Conservation (phyloP, 2,113 vertebrate species). For the Cinclus cinclus region DNA sequence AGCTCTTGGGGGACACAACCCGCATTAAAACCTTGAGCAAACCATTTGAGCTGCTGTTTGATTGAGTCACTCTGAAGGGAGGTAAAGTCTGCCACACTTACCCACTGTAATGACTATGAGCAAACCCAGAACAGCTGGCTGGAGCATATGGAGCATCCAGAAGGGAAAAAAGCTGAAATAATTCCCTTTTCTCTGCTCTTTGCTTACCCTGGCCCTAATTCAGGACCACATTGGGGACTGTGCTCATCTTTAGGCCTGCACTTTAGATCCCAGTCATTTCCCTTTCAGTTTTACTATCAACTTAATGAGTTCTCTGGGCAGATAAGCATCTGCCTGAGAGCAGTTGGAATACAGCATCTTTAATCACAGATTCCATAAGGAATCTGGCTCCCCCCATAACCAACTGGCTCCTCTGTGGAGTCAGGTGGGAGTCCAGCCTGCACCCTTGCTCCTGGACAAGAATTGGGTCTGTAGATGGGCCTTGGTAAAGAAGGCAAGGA, state of each 20-base stretch:
- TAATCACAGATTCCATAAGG: not conserved
- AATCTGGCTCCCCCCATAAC: not conserved
- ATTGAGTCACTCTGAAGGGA: constrained; percentile 51
- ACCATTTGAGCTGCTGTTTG: not conserved
- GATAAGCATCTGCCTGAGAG: not conserved
- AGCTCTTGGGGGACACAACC: not conserved
- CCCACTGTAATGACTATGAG: constrained; percentile 21
- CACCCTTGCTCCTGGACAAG: not conserved
- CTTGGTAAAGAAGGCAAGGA: not conserved
- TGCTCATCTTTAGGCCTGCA: not conserved
- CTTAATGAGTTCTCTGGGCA: not conserved
- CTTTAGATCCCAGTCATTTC: not conserved
- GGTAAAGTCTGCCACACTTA: constrained; percentile 38
- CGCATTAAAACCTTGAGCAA: not conserved
- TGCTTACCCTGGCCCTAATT: constrained; percentile 52
- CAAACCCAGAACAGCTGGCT: constrained; percentile 58
- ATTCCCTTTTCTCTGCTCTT: constrained; percentile 58
- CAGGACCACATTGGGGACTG: not conserved
- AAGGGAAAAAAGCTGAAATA: constrained; percentile 64
- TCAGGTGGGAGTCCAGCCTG: not conserved
- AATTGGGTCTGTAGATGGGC: not conserved
- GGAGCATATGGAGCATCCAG: constrained; percentile 60
- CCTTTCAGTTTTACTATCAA: not conserved
- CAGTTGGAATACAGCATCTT: not conserved
- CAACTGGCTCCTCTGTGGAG: not conserved